phyloP scores from a whole-genome alignment of 1,140 invertebrate genomes.

The Pygmarrhopalites habei region DNA sequence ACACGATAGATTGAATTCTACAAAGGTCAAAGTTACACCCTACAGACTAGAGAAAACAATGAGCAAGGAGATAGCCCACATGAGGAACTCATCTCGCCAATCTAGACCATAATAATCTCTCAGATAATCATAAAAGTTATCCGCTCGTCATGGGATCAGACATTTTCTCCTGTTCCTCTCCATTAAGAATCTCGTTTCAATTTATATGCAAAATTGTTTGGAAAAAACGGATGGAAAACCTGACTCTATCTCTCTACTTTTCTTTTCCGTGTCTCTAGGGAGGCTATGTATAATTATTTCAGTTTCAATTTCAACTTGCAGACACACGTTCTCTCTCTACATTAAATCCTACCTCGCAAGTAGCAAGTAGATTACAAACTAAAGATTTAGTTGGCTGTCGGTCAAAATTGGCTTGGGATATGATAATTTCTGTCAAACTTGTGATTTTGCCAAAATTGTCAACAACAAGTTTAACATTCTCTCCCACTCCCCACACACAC shows the following conservation, averaged over 20 bases:
- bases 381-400: background rate
- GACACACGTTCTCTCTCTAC: background rate
- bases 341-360: background rate
- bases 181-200: no score
- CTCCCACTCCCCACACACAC: background rate
- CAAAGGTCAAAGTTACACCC: no score
- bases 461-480: background rate
- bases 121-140: no score
- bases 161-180: no score
- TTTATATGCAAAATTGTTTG: background rate
- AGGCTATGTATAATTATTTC: background rate
- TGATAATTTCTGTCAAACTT: background rate
- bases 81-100: no score
- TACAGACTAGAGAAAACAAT: no score
- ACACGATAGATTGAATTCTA: no score
- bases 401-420: background rate
- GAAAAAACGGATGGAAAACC: background rate
- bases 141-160: no score
- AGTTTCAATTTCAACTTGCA: background rate
- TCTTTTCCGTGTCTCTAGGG: background rate
- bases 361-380: background rate
- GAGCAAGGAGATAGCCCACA: no score
- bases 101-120: no score
- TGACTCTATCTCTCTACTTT: background rate
- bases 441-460: background rate